Conservation (phyloP, 35 echinoderm and acorn worm genomes). For the Lytechinus variegatus region DNA sequence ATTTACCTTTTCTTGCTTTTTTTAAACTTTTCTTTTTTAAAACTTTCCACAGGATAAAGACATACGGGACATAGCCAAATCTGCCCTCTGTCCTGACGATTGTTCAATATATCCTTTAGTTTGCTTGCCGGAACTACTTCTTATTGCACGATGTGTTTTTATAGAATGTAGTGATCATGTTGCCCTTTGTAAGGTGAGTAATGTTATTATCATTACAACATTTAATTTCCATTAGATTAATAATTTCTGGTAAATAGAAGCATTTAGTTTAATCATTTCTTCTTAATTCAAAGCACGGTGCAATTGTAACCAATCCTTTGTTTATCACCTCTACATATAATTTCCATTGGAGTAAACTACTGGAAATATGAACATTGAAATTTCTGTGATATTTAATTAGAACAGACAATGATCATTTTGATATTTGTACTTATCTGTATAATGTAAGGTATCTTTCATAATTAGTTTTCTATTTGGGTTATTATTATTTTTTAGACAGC, state of each 20-base stretch:
- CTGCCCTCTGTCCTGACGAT: constrained; percentile 46
- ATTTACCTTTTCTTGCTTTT: background rate
- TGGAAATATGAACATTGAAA: too few relatives aligned
- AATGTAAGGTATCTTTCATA: background rate
- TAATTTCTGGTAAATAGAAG: too few relatives aligned
- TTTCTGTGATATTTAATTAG: background rate
- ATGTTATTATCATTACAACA: background rate
- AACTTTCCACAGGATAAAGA: constrained; percentile 38
- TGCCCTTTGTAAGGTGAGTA: constrained; percentile 32
- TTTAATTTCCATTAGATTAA: too few relatives aligned
- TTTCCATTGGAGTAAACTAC: too few relatives aligned
- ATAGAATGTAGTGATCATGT: background rate
- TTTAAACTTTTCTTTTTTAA: background rate
- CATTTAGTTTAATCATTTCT: too few relatives aligned
- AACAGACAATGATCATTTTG: background rate
- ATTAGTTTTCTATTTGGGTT: background rate
- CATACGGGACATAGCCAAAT: constrained; percentile 13
- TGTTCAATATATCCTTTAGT: constrained; percentile 61
- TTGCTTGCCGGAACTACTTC: constrained; percentile 53
- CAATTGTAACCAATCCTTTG: too few relatives aligned
- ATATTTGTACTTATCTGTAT: background rate
- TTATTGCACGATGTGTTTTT: constrained; percentile 50
- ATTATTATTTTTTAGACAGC: constrained; percentile 74
- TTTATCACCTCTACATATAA: too few relatives aligned
- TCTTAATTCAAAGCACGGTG: too few relatives aligned